These are phyloP conservation scores for Periplaneta americana DNA, from an alignment of 1,140 invertebrate species.

Conservation along the genomic window DNA sequence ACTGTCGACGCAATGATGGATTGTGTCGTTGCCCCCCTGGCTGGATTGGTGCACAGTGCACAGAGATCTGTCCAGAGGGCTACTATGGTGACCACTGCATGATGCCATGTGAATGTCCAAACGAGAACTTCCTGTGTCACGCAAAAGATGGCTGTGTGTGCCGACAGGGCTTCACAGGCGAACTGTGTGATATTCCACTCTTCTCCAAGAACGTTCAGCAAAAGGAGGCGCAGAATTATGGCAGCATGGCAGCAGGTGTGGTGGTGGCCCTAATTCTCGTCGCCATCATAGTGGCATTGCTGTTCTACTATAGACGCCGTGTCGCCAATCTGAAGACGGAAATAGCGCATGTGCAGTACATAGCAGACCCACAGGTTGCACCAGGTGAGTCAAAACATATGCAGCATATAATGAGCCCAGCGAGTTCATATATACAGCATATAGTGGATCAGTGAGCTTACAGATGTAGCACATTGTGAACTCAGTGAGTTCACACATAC, in stretches of 20 bases:
- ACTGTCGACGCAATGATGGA: slow-evolving; percentile 75
- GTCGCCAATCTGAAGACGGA: slow-evolving; percentile 77
- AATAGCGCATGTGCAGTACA: slow-evolving; percentile 83
- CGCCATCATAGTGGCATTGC: slow-evolving; percentile 51
- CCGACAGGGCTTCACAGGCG: slow-evolving; percentile 60
- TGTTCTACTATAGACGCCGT: slow-evolving; percentile 71
- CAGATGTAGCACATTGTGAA: no score
- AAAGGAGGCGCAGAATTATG: slow-evolving; percentile 33
- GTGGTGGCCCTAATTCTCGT: slow-evolving; percentile 62
- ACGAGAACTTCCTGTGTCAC: slow-evolving; percentile 75
- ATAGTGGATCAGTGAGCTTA: no score
- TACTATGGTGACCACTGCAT: slow-evolving; percentile 87
- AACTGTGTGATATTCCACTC: slow-evolving; percentile 43
- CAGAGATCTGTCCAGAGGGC: slow-evolving; percentile 81
- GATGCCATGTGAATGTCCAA: slow-evolving; percentile 68
- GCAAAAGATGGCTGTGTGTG: slow-evolving; percentile 75
- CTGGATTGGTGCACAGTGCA: slow-evolving; percentile 74
- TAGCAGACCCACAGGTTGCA: slow-evolving; percentile 64
- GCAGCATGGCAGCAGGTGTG: slow-evolving; percentile 57
- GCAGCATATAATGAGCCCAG: no score
- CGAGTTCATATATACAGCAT: no score
- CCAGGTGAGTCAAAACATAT: slow-evolving; percentile 45
- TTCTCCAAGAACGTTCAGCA: slow-evolving; percentile 35
- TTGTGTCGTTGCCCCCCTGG: slow-evolving; percentile 73
- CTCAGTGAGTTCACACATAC: no score